These are phyloP conservation scores for Coranthus polyacanthus DNA, from an alignment of 2,797 vertebrate species.

Conservation along the genomic window DNA sequence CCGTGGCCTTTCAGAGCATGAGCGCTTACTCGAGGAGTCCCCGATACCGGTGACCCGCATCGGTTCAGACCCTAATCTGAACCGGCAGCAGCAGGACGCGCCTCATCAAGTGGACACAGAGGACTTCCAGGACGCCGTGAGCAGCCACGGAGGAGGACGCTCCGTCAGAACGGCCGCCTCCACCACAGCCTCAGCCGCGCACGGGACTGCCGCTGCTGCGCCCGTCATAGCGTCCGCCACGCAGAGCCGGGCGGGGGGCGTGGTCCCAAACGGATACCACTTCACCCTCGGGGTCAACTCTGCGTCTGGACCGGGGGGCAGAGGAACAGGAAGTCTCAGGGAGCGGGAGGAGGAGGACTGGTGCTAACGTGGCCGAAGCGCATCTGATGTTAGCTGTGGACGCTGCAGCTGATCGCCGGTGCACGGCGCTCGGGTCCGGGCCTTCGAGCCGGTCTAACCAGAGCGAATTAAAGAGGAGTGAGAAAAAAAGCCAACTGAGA, in stretches of 20 bases:
- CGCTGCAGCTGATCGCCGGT: constrained; percentile 17
- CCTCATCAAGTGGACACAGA: constrained; percentile 87
- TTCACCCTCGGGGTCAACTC: constrained; percentile 91
- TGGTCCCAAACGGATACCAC: constrained; percentile 95
- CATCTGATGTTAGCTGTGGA: constrained; percentile 20
- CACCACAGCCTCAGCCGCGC: constrained; percentile 71
- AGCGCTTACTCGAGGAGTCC: constrained; percentile 85
- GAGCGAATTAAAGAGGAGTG: neutral
- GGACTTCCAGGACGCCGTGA: constrained; percentile 92
- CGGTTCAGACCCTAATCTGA: constrained; percentile 91
- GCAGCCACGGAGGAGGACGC: constrained; percentile 88
- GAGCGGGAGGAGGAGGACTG: constrained; percentile 93
- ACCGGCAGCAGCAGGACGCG: constrained; percentile 77
- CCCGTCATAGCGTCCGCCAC: constrained; percentile 77
- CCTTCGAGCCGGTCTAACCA: neutral
- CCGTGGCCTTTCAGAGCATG: constrained; percentile 93
- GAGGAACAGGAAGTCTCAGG: constrained; percentile 90
- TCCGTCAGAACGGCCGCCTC: constrained; percentile 88
- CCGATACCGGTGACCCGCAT: constrained; percentile 86
- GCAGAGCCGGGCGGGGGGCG: constrained; percentile 88
- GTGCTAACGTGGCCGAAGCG: constrained; percentile 87
- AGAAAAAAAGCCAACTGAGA: neutral
- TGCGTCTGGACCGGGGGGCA: constrained; percentile 75
- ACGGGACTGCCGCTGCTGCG: constrained; percentile 76
- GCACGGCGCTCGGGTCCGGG: constrained; percentile 37